Base-by-base conservation (phyloP, 2,888 invertebrate species). In the Branchinecta sandiegonensis region DNA sequence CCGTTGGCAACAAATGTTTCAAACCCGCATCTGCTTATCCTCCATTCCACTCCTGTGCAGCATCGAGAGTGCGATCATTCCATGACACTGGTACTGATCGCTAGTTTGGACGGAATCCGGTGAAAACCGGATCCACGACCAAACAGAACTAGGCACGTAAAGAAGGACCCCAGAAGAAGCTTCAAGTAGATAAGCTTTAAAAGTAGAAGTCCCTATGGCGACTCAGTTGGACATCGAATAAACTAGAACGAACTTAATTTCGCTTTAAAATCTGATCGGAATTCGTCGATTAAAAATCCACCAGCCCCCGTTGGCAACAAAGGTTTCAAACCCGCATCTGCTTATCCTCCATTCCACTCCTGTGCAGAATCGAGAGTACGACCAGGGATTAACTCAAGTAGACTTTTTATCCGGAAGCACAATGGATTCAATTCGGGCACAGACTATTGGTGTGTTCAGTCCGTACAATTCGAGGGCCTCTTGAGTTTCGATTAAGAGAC, bases 401-500 rank as follows among this genome's bases (percentile, higher is more conserved):
- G 14, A 56, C 56, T 56, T 56, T 56, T 56, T 56, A 56, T 17
- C 17, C 17, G n/a, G 56, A 8, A 14, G n/a, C n/a, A 56, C 56
- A 56, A 56, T 56, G 56, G 17, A 56, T 17, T 56, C 56, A 56
- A 14, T 56, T 56, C 56, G n/a, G 56, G 56, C 17, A 56, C 56
- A 14, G 8, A 56, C 56, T 56, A 56, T 56, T 56, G 56, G 56
- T 56, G 56, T 56, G 17, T 56, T 56, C 56, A 56, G 56, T 14
- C n/a, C 17, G 37, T 56, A 17, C n/a, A 17, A 56, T 56, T 56
- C 56, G 56, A 56, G 56, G 17, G 56, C 56, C 56, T 56, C 56
- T 56, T 56, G 56, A 56, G 56, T 56, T 56, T 56, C 56, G 56
- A 56, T 56, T 56, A 56, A 56, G 17, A 8, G 56, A 56, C 56